Evolutionary conservation across 2,797 vertebrate species (phyloP).

Genomic region (Gephyroberyx darwinii): DNA sequence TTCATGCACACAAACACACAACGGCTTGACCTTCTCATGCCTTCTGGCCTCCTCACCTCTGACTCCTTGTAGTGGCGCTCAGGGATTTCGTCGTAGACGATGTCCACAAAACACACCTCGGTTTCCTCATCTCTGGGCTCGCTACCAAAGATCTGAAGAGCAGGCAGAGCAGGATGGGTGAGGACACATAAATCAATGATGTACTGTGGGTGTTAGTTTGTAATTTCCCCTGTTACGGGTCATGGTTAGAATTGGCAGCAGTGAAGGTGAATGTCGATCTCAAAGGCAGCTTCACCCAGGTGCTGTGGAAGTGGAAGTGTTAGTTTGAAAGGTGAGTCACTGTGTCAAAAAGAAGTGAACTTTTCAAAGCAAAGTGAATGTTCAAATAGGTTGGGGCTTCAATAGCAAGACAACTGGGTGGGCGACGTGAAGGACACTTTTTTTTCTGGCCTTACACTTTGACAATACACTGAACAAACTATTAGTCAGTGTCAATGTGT

Average conservation of each 20-base stretch:
- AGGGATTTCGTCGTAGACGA: constrained; percentile 90
- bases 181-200: constrained; percentile 42
- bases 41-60: constrained; percentile 83
- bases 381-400: neutral
- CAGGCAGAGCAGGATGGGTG: neutral
- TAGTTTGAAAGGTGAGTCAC: neutral
- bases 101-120: constrained; percentile 94
- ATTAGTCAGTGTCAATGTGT: neutral
- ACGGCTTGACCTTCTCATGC: neutral
- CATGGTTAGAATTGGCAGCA: too few relatives aligned
- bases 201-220: constrained; percentile 22
- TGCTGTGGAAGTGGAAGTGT: too few relatives aligned
- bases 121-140: constrained; percentile 88
- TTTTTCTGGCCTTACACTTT: constrained; percentile 6
- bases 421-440: neutral
- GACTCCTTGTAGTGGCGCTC: constrained; percentile 98
- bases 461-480: constrained; percentile 25
- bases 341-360: neutral
- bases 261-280: too few relatives aligned
- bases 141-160: constrained; percentile 90
- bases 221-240: neutral
- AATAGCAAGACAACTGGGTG: neutral
- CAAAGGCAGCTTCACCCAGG: too few relatives aligned
- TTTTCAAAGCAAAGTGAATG: constrained; percentile 1
- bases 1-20: neutral